Evolutionary conservation across 2,888 invertebrate species (phyloP).

Genomic region (Hypomecis punctinalis): DNA sequence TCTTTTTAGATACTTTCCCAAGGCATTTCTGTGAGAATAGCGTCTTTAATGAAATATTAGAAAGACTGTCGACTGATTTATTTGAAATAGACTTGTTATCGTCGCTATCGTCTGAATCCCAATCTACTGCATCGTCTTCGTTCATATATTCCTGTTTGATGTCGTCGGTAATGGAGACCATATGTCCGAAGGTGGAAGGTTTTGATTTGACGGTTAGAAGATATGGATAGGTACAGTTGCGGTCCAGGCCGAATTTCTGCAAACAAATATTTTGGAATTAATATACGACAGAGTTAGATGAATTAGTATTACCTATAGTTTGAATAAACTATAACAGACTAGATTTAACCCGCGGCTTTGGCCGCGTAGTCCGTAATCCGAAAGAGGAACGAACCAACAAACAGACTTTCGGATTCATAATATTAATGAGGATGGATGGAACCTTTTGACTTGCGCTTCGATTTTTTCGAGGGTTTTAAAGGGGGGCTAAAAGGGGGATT

Average conservation of each 20-base stretch:
- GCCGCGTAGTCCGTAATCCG: no score
- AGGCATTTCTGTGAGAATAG: constrained; percentile 63
- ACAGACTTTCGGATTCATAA: no score
- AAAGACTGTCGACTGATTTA: constrained; percentile 50
- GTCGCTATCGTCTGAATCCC: constrained; percentile 60
- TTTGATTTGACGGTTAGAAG: constrained; percentile 53
- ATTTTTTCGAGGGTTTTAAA: no score
- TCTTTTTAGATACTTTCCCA: constrained; percentile 63
- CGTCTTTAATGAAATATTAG: constrained; percentile 59
- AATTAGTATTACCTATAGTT: no score
- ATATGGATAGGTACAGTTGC: constrained; percentile 64
- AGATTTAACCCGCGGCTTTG: no score
- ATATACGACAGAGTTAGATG: not conserved
- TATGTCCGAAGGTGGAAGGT: constrained; percentile 51
- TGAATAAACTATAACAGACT: no score
- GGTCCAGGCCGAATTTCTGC: constrained; percentile 69
- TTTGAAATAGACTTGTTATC: constrained; percentile 25
- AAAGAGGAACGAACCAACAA: no score
- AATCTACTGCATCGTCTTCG: constrained; percentile 55
- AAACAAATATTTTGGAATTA: constrained; percentile 28
- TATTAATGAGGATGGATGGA: no score
- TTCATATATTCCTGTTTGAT: constrained; percentile 53
- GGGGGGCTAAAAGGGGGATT: no score
- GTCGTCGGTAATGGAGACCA: constrained; percentile 63
- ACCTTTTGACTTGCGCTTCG: no score